Conservation (phyloP, 30 jellyfish, hydroid and myxozoan species). For the Turritopsis rubra region DNA sequence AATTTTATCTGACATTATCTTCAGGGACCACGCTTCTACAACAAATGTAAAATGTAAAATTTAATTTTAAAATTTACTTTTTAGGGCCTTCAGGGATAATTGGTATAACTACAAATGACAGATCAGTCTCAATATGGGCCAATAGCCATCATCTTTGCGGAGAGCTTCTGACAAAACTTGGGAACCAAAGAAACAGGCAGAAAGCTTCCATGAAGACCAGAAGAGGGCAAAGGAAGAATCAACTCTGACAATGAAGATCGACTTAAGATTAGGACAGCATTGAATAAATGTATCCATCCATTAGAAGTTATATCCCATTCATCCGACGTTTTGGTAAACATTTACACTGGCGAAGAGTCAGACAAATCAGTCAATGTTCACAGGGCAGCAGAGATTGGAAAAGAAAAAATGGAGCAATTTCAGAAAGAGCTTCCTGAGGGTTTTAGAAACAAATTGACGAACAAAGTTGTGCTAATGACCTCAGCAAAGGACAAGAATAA, state of each 20-base stretch:
- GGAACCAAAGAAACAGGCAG: background rate
- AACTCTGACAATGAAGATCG: constrained; percentile 2
- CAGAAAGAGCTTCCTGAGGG: background rate
- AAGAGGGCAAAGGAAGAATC: constrained; percentile 1
- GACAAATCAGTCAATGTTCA: background rate
- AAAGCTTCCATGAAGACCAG: background rate
- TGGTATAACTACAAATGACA: background rate
- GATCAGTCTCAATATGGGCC: constrained; percentile 15
- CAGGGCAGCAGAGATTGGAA: background rate
- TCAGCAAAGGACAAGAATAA: background rate
- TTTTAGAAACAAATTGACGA: background rate
- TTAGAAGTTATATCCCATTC: background rate
- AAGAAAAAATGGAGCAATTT: background rate
- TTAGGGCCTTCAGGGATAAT: background rate
- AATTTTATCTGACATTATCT: background rate
- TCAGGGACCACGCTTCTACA: background rate
- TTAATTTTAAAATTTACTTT: too few relatives aligned
- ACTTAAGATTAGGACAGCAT: background rate
- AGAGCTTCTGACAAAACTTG: background rate
- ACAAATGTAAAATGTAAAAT: background rate
- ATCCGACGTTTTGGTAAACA: background rate
- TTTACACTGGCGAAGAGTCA: background rate
- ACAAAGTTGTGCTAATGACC: background rate
- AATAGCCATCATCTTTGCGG: constrained; percentile 8
- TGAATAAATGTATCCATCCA: background rate